Conservation (phyloP, 1,140 invertebrate species). For the Drosophila fuyamai region DNA sequence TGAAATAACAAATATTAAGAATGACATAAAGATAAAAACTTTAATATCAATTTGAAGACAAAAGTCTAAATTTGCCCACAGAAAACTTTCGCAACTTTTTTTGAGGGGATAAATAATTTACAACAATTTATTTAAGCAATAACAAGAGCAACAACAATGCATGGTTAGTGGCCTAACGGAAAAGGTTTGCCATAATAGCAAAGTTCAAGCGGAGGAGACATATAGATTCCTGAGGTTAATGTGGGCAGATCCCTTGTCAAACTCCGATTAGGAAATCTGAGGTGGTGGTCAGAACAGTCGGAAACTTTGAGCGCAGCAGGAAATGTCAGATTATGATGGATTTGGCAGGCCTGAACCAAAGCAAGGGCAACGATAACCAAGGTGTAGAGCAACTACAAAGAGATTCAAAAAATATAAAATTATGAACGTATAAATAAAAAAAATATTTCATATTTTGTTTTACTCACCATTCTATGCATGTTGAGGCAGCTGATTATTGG, state of each 20-base stretch:
- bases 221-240: not conserved
- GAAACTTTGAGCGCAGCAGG: slow-evolving; percentile 34
- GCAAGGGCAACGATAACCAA: slow-evolving; percentile 45
- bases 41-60: not conserved
- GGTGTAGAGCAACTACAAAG: slow-evolving; percentile 55
- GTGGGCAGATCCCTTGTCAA: slow-evolving; percentile 42
- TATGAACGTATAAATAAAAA: not conserved
- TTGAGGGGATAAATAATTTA: slow-evolving; percentile 28
- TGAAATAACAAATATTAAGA: not conserved
- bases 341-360: slow-evolving; percentile 37
- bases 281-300: slow-evolving; percentile 20
- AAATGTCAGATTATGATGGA: slow-evolving; percentile 53
- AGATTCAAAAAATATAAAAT: not conserved
- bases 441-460: no score
- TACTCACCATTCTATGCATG: slow-evolving; percentile 60
- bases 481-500: slow-evolving; percentile 45
- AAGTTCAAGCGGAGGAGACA: slow-evolving; percentile 4
- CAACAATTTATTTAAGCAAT: slow-evolving; percentile 52
- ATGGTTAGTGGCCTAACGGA: slow-evolving; percentile 15
- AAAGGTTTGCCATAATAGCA: slow-evolving; percentile 21
- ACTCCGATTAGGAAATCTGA: slow-evolving; percentile 15
- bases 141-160: slow-evolving; percentile 64
- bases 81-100: not conserved
- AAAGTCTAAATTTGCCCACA: not conserved
- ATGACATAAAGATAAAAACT: not conserved